Evolutionary conservation across 2,113 vertebrate genomes (phyloP), one percentile per base, ranked within the genome.

Genomic region (Clarias batrachus): DNA sequence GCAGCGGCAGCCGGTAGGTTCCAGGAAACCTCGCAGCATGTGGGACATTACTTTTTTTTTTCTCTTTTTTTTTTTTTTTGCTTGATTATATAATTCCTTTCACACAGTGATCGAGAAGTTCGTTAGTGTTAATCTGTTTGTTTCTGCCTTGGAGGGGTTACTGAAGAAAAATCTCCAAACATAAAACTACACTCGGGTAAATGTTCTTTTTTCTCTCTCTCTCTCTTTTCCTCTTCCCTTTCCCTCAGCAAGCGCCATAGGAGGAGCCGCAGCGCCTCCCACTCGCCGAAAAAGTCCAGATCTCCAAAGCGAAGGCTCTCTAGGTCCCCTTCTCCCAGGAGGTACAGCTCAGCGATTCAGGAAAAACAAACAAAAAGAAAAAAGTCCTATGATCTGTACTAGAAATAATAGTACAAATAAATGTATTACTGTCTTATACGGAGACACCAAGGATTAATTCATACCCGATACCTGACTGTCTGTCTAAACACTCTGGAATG

Each of bases 1-100:
- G 97, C 90, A 99, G 98, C 93, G 94, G 96, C 87, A 99, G 93
- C 93, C 97, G 98, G 98, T 99, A 91, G 91, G 78, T 66, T 73
- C 23, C 10, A 10, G 13, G 7, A 66, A 57, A 41, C 41, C 10
- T 76, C n/a, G 9, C 52, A 1, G 21, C 57, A 0, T 9, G 19
- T 13, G 4, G 17, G 48, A 48, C 7, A 48, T 16, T 37, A 37
- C 3, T 37, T 7, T 3, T 4, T 23, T 41, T 5, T 5, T 37
- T 7, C 1, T 4, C 12, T 41, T 5, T 5, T 16, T 21, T 41
- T 52, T 74, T 74, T 5, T 0, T n/a, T 74, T 74, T 37, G 10
- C 33, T 73, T 73, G 70, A 73, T 41, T 41, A 21, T 10, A 13
- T 25, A 70, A 70, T 70, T 66, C 1, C 4, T 27, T 66, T 66